phyloP scores from a whole-genome alignment of 2,113 vertebrate species.

The Cervus canadensis region DNA sequence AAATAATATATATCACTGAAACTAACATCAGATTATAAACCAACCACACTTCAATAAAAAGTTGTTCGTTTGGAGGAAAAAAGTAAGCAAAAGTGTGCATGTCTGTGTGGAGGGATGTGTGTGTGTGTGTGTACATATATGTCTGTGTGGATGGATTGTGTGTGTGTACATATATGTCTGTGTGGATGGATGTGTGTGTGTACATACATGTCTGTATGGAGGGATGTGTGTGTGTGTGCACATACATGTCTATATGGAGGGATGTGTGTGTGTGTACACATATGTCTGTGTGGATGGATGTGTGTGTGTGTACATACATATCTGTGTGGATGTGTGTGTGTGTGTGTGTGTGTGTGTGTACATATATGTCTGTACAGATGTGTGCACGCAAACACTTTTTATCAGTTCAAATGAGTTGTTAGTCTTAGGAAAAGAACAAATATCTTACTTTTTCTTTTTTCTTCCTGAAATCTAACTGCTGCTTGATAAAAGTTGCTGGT shows the following conservation, averaged over 20 bases:
- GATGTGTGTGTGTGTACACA: no score
- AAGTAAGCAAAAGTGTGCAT: background rate
- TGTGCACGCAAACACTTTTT: background rate
- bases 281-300: no score
- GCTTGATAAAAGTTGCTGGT: background rate
- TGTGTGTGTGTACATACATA: no score
- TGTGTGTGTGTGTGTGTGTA: background rate
- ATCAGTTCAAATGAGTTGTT: background rate
- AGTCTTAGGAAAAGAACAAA: background rate
- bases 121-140: no score
- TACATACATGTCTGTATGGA: background rate
- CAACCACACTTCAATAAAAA: background rate
- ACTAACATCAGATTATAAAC: background rate
- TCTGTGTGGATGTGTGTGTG: no score
- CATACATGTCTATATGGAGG: background rate
- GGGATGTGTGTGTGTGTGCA: background rate
- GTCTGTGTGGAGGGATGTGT: background rate
- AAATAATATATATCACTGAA: background rate
- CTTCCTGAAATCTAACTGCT: background rate
- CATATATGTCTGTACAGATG: no score
- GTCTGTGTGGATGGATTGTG: no score
- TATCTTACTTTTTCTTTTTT: background rate
- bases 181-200: background rate
- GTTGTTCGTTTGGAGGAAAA: background rate
- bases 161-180: no score